Base-by-base conservation (phyloP, 2,888 invertebrate species). In the Coelopa pilipes region DNA sequence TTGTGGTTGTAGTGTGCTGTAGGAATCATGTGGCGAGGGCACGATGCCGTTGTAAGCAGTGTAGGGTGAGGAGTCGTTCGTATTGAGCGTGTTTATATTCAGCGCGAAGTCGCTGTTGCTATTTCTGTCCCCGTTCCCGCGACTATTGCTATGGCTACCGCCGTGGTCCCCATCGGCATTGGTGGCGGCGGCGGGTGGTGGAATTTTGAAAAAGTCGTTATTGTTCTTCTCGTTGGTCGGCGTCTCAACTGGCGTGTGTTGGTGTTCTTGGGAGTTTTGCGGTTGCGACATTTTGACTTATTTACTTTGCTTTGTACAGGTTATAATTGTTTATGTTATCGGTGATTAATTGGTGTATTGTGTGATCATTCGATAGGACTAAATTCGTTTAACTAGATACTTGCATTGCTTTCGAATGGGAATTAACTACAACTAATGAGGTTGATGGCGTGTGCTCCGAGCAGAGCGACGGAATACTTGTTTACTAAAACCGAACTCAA, bases 21-120 rank as follows among this genome's bases (percentile, higher is more conserved):
- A 79, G 80, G 79, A 73, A 72, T 80, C 63, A 77, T 76, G 73
- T 71, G 75, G 71, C 45, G 71, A 70, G 76, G 78, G 78, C 70
- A 80, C 76, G 81, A 82, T 82, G 74, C 78, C 81, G 77, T 81
- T 82, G 74, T 82, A 81, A 73, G 72, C 34, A 34, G 79, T 83
- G 77, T 82, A 81, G 74, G 72, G 65, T 60, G 60, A 49, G 59
- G 65, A 75, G 65, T 55, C 53, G 53, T 57, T 74, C 76, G 24
- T 62, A 21, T 34, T 62, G 60, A 62, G 60, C 15, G 60, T 13
- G 53, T n/a, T 53, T 15, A 53, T 11, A 13, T 13, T 53, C n/a
- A 53, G 10, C n/a, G 2, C 13, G 53, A 2, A 2, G 53, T 53
- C 10, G 13, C 13, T 53, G 10, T 53, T 53, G n/a, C 34, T 62